These are phyloP conservation scores for Platycercus adscitus DNA, from an alignment of 2,113 vertebrate species.

Conservation along the genomic window DNA sequence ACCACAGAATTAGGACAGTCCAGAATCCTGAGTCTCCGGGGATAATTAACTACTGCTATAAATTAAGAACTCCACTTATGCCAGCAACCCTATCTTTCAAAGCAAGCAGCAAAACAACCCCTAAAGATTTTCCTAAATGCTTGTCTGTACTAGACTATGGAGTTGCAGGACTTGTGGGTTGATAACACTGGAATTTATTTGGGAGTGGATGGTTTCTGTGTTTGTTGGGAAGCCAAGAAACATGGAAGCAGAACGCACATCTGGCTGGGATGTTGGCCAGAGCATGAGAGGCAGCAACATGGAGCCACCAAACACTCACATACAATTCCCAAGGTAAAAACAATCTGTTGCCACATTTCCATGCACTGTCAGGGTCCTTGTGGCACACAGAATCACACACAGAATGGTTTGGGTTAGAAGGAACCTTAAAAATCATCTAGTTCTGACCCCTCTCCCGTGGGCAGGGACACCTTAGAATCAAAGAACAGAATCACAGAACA, in stretches of 20 bases:
- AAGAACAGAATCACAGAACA: neutral
- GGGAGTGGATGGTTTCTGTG: slow-evolving; percentile 1
- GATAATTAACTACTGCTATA: slow-evolving; percentile 25
- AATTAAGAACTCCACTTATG: slow-evolving; percentile 22
- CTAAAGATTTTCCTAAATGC: slow-evolving; percentile 12
- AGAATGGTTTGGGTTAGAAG: neutral
- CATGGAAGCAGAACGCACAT: neutral
- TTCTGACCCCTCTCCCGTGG: neutral
- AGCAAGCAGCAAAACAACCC: slow-evolving; percentile 28
- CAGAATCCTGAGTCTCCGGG: neutral
- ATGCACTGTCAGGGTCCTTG: neutral
- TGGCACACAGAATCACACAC: neutral
- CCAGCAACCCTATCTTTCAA: slow-evolving; percentile 39
- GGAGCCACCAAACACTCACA: neutral
- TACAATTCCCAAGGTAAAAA: neutral
- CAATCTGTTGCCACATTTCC: fast-evolving
- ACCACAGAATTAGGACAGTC: neutral
- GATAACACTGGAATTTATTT: slow-evolving; percentile 58
- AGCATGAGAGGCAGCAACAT: fast-evolving
- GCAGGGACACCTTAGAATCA: neutral
- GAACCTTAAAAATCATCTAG: neutral
- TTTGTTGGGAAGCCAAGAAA: neutral
- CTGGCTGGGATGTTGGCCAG: neutral
- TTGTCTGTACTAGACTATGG: slow-evolving; percentile 18
- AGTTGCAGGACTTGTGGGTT: slow-evolving; percentile 13